These are phyloP conservation scores for Camponotus fellah DNA, from an alignment of 2,888 invertebrate species.

Conservation along the genomic window DNA sequence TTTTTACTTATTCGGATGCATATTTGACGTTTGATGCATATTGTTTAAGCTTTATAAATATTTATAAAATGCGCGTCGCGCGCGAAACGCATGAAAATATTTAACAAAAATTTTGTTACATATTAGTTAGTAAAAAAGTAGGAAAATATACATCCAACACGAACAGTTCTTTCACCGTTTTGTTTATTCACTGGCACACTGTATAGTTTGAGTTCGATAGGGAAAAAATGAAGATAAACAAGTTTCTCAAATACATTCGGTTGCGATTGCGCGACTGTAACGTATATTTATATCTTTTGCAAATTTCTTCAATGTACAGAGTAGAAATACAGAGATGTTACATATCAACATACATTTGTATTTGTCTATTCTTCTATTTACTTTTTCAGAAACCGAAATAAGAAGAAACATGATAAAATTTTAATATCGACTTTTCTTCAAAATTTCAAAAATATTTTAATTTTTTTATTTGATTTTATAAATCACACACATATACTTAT, in stretches of 20 bases:
- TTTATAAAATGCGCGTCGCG: slow-evolving; percentile 37
- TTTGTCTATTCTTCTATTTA: slow-evolving; percentile 19
- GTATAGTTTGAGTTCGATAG: slow-evolving; percentile 6
- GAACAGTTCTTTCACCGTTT: slow-evolving; percentile 24
- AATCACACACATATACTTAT: background rate
- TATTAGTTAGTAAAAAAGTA: slow-evolving; percentile 45
- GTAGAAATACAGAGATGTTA: background rate
- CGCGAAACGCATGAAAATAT: slow-evolving; percentile 44
- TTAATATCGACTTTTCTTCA: slow-evolving; percentile 1
- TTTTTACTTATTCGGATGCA: slow-evolving; percentile 38
- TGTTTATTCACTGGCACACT: slow-evolving; percentile 23
- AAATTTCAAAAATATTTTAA: background rate
- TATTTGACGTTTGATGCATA: slow-evolving; percentile 46
- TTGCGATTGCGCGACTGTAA: background rate
- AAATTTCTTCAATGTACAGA: slow-evolving; percentile 2
- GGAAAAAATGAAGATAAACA: slow-evolving; percentile 25
- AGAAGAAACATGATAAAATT: background rate
- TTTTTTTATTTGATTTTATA: background rate
- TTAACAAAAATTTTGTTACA: slow-evolving; percentile 53
- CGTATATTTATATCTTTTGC: background rate
- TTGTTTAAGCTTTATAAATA: slow-evolving; percentile 51
- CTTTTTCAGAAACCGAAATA: slow-evolving; percentile 12
- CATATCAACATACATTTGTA: background rate
- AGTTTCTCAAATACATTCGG: background rate
- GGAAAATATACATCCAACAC: slow-evolving; percentile 38